Percentiles rank a stretch among this genome's conserved stretches.
Conservation (phyloP, 2,113 vertebrate genomes). For the Numenius arquata region DNA sequence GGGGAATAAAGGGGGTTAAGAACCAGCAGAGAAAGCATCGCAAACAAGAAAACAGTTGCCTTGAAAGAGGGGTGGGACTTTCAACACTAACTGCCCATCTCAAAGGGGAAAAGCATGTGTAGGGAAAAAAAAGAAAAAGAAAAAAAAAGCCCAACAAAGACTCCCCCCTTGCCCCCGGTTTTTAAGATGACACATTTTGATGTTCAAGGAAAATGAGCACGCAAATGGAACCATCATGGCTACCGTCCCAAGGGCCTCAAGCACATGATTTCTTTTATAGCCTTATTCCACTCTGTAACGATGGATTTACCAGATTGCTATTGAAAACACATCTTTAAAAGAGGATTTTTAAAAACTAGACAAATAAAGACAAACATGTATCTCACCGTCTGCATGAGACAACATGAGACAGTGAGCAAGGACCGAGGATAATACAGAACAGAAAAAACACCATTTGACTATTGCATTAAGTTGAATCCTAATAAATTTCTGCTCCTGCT, state of each 20-base stretch:
- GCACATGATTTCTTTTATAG: neutral
- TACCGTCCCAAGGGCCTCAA: neutral
- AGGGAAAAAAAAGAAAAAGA: neutral
- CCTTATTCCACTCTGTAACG: neutral
- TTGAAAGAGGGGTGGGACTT: neutral
- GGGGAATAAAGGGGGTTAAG: neutral
- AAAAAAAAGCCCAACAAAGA: fast-evolving
- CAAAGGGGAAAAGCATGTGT: neutral
- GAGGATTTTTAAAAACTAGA: neutral
- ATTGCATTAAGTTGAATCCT: neutral
- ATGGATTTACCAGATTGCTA: neutral
- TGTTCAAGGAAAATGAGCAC: neutral
- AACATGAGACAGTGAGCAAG: neutral
- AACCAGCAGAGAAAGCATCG: neutral
- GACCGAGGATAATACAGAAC: neutral
- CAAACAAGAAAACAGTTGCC: neutral
- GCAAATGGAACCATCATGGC: neutral
- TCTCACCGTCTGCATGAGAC: neutral
- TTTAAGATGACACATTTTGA: neutral
- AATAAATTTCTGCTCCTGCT: neutral
- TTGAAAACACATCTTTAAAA: neutral
- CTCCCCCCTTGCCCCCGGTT: neutral
- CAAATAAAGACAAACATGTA: neutral
- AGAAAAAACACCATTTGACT: neutral
- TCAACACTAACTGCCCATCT: neutral